phyloP scores from a whole-genome alignment of 2,888 invertebrate genomes.

The Drosophila mayaguana region DNA sequence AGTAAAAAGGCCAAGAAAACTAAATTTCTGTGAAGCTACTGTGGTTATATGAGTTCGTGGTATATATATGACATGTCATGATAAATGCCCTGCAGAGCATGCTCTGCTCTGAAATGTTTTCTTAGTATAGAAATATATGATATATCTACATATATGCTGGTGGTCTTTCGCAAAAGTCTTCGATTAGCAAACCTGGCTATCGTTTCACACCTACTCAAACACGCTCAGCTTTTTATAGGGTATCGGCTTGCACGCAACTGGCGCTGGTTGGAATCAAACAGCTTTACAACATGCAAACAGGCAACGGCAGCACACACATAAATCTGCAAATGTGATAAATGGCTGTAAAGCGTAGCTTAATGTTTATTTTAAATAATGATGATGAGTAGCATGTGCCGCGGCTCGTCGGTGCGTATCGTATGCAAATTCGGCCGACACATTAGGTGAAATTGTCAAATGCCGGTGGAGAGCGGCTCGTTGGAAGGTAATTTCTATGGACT shows the following conservation, averaged over 20 bases:
- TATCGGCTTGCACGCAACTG: conserved; percentile 10
- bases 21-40: not conserved
- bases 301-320: conserved; percentile 61
- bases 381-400: conserved; percentile 56
- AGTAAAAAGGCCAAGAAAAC: not conserved
- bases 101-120: no score
- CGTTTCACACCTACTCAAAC: not conserved
- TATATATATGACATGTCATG: not conserved
- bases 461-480: conserved; percentile 29
- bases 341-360: conserved; percentile 72
- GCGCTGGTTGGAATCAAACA: conserved; percentile 19
- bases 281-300: conserved; percentile 42
- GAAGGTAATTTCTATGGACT: not conserved
- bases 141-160: no score
- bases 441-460: conserved; percentile 48
- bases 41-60: not conserved
- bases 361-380: conserved; percentile 81
- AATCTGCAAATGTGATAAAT: conserved; percentile 79
- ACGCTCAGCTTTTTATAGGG: not conserved
- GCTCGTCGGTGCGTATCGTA: conserved; percentile 11
- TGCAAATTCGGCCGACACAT: conserved; percentile 40
- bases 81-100: not conserved
- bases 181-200: not conserved
- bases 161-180: not conserved
- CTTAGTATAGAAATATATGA: no score